Evolutionary conservation across 2,113 vertebrate species (phyloP).

Genomic region (Ptychochromis oligacanthus): DNA sequence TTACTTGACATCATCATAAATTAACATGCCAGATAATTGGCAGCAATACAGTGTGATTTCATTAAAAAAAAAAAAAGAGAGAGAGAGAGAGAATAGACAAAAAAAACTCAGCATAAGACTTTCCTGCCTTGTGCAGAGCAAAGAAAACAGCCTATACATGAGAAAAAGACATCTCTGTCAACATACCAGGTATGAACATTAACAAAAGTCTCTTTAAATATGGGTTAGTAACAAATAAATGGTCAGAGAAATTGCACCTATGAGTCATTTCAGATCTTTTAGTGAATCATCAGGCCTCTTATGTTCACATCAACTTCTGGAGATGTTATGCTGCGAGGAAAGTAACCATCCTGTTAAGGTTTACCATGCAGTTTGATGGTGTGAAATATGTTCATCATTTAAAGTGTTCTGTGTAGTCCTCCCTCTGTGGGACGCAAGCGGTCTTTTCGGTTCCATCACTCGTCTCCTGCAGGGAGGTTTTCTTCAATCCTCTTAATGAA

Average conservation of each 20-base stretch:
- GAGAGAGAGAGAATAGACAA: neutral
- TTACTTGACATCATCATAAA: slow-evolving; percentile 66
- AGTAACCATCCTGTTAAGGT: neutral
- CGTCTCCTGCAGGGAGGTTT: slow-evolving; percentile 96
- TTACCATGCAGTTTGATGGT: neutral
- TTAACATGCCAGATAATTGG: slow-evolving; percentile 54
- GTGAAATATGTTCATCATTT: slow-evolving; percentile 5
- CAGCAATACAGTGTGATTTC: slow-evolving; percentile 44
- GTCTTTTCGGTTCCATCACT: slow-evolving; percentile 76
- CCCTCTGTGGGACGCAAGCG: neutral
- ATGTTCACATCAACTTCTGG: neutral
- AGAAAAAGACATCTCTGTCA: neutral
- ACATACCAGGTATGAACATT: neutral
- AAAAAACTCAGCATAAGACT: neutral
- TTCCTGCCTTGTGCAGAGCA: neutral
- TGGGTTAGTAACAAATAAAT: slow-evolving; percentile 4
- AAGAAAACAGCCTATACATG: neutral
- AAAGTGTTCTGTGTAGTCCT: neutral
- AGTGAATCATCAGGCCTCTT: neutral
- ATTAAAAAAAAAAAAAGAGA: slow-evolving; percentile 22
- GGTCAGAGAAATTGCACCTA: neutral
- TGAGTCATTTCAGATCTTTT: neutral
- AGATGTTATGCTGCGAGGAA: neutral
- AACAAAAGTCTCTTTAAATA: neutral
- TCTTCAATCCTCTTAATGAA: slow-evolving; percentile 98